phyloP scores from a whole-genome alignment of 2,797 vertebrate species.

The Varecia variegata region DNA sequence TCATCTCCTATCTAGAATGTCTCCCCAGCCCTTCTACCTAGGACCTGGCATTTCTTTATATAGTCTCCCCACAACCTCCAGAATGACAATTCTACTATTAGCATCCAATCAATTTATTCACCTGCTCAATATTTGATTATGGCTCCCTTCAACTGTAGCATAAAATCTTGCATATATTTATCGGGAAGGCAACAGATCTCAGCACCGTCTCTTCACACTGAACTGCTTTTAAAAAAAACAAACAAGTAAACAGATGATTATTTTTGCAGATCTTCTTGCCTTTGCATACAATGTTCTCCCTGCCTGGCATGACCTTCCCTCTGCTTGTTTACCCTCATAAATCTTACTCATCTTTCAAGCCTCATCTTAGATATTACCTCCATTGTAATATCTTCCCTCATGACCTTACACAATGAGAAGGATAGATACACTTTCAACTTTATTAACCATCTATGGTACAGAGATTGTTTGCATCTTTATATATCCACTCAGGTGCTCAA shows the following conservation, averaged over 20 bases:
- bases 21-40: background rate
- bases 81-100: background rate
- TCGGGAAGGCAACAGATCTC: background rate
- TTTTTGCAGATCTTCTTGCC: background rate
- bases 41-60: background rate
- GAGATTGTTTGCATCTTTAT: background rate
- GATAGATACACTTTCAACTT: background rate
- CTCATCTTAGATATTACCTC: background rate
- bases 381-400: background rate
- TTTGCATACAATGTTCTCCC: background rate
- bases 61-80: background rate
- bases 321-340: background rate
- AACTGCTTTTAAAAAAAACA: background rate
- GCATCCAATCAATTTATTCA: background rate
- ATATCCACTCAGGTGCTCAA: background rate
- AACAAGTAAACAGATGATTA: background rate
- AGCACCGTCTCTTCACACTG: background rate
- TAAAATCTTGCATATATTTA: background rate
- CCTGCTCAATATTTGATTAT: background rate
- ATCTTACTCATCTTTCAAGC: background rate
- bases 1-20: background rate
- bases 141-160: background rate
- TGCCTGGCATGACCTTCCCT: background rate
- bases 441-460: background rate
- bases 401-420: background rate